Evolutionary conservation across 2,888 invertebrate species (phyloP).

Genomic region (Punctoribates punctum): DNA sequence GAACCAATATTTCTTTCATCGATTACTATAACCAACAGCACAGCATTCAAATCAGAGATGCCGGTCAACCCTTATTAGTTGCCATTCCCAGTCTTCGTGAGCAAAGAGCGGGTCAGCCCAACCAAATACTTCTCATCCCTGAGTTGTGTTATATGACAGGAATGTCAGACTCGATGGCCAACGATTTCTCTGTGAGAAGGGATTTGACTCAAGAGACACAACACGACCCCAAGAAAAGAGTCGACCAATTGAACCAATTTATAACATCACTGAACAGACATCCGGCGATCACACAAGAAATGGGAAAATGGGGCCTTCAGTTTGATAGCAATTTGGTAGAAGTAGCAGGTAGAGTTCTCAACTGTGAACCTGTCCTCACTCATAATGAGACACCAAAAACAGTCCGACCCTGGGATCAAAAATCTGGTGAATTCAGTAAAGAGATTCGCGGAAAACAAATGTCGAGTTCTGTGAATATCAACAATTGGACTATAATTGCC

Average conservation of each 20-base stretch:
- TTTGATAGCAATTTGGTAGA: constrained; percentile 64
- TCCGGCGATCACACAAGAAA: constrained; percentile 57
- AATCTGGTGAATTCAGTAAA: constrained; percentile 72
- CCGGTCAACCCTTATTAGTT: constrained; percentile 72
- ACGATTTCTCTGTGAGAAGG: constrained; percentile 43
- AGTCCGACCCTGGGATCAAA: constrained; percentile 53
- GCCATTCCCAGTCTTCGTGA: constrained; percentile 64
- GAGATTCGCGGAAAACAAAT: constrained; percentile 60
- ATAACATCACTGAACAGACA: constrained; percentile 37
- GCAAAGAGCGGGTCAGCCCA: constrained; percentile 59
- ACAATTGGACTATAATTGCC: constrained; percentile 53
- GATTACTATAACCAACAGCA: constrained; percentile 60
- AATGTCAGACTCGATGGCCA: constrained; percentile 37
- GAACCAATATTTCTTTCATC: not conserved
- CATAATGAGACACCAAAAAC: not conserved
- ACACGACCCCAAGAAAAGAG: constrained; percentile 42
- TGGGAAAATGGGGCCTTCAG: constrained; percentile 69
- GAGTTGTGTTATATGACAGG: constrained; percentile 48
- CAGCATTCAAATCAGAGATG: constrained; percentile 62
- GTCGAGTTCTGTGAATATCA: constrained; percentile 49
- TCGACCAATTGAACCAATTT: constrained; percentile 42
- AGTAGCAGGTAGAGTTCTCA: constrained; percentile 67
- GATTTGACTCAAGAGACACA: constrained; percentile 42
- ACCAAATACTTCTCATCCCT: constrained; percentile 45
- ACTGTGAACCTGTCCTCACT: constrained; percentile 61